These are phyloP conservation scores for Anarsia innoxiella DNA, from an alignment of 2,888 invertebrate genomes.

Conservation along the genomic window DNA sequence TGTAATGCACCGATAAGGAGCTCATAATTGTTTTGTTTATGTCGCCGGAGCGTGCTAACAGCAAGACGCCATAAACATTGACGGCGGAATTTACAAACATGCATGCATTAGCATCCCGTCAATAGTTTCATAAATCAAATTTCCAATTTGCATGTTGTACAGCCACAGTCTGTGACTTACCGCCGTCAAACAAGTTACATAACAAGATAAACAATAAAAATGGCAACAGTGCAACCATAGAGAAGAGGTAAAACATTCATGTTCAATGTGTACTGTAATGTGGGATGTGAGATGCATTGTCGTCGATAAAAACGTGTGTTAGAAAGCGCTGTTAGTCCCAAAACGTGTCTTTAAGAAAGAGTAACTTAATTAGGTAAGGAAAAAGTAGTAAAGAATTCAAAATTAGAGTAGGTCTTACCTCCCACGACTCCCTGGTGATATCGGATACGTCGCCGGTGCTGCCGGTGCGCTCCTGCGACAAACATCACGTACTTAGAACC, in stretches of 20 bases:
- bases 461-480: conserved; percentile 71
- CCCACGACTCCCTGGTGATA: conserved; percentile 93
- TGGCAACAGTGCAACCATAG: conserved; percentile 20
- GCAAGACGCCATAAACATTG: conserved; percentile 22
- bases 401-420: conserved; percentile 79
- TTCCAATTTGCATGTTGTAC: neutral
- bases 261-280: conserved; percentile 68
- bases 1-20: conserved; percentile 22
- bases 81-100: conserved; percentile 3
- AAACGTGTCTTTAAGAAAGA: conserved; percentile 31
- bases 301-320: conserved; percentile 41
- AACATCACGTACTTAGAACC: no score
- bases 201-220: neutral
- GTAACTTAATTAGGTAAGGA: conserved; percentile 16
- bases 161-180: neutral
- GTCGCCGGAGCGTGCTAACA: conserved; percentile 18
- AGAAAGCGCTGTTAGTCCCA: conserved; percentile 42
- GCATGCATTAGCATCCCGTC: neutral
- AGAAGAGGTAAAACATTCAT: conserved; percentile 34
- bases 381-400: conserved; percentile 11
- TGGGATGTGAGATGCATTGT: conserved; percentile 55
- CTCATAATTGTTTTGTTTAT: conserved; percentile 32
- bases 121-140: neutral
- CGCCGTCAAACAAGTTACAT: neutral
- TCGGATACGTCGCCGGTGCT: conserved; percentile 86